Conservation (phyloP, 1,140 invertebrate species). For the Drosophila seguyi region DNA sequence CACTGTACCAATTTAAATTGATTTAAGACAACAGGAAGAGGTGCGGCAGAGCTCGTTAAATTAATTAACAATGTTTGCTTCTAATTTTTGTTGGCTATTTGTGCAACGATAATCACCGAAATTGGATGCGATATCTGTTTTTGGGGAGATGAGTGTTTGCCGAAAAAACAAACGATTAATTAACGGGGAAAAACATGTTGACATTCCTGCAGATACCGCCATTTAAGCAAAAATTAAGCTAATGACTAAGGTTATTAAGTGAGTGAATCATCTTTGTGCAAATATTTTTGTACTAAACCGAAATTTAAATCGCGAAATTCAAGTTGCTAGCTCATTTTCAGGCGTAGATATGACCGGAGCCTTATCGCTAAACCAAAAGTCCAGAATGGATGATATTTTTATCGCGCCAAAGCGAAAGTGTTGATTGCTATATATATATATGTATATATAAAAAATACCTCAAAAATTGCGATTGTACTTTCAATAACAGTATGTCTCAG, state of each 20-base stretch:
- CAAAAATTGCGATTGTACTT: conserved; percentile 8
- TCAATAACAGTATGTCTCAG: neutral
- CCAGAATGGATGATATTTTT: conserved; percentile 49
- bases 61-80: conserved; percentile 60
- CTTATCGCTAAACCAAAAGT: conserved; percentile 49
- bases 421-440: conserved; percentile 34
- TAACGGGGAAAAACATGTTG: conserved; percentile 22
- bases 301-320: conserved; percentile 31
- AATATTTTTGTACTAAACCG: conserved; percentile 6
- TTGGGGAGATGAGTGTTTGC: conserved; percentile 14
- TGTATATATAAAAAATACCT: conserved; percentile 10
- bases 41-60: conserved; percentile 59
- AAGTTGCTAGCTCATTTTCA: conserved; percentile 14
- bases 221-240: conserved; percentile 29
- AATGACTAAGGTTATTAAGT: conserved; percentile 28
- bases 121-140: conserved; percentile 35
- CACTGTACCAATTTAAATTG: conserved; percentile 39
- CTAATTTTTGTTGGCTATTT: conserved; percentile 29
- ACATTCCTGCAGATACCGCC: conserved; percentile 15
- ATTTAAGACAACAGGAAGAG: conserved; percentile 57
- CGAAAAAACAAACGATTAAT: conserved; percentile 27
- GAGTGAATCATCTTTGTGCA: conserved; percentile 13
- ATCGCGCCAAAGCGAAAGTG: conserved; percentile 51
- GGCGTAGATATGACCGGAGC: conserved; percentile 13
- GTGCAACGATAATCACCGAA: conserved; percentile 35